phyloP scores from a whole-genome alignment of 2,888 invertebrate species.

The Patella caerulea region DNA sequence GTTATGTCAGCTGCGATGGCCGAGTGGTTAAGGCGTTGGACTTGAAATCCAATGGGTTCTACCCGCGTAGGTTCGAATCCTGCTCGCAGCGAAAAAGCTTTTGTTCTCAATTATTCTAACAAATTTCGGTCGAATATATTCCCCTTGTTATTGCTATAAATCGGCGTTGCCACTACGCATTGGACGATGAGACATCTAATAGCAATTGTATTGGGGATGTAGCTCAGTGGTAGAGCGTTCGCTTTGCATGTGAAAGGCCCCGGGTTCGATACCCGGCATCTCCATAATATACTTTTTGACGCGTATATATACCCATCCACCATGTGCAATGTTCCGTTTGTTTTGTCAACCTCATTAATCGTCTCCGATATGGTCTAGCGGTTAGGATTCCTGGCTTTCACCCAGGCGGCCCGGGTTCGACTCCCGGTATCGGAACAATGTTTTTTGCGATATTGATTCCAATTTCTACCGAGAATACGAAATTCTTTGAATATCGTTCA shows the following conservation, averaged over 20 bases:
- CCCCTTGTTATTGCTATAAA: no score
- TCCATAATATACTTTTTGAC: constrained; percentile 19
- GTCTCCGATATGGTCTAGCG: constrained; percentile 9
- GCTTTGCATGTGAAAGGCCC: constrained; percentile 50
- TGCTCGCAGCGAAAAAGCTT: background rate
- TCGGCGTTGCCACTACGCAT: no score
- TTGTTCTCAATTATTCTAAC: no score
- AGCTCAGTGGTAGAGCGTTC: constrained; percentile 33
- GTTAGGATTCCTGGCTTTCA: constrained; percentile 12
- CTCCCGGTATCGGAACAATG: constrained; percentile 6
- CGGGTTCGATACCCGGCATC: constrained; percentile 48
- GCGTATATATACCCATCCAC: background rate
- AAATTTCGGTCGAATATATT: no score
- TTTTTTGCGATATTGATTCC: background rate
- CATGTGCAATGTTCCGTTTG: no score
- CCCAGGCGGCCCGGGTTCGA: constrained; percentile 13
- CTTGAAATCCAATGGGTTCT: constrained; percentile 28
- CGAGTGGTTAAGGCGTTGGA: constrained; percentile 30
- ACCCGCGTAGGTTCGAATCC: constrained; percentile 27
- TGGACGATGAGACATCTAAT: no score
- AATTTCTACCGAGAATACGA: no score
- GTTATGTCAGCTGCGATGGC: constrained; percentile 19
- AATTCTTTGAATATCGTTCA: no score
- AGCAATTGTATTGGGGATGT: constrained; percentile 8
- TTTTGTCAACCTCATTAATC: background rate